Evolutionary conservation across 2,888 invertebrate species (phyloP).

Genomic region (Drosophila kuntzei): DNA sequence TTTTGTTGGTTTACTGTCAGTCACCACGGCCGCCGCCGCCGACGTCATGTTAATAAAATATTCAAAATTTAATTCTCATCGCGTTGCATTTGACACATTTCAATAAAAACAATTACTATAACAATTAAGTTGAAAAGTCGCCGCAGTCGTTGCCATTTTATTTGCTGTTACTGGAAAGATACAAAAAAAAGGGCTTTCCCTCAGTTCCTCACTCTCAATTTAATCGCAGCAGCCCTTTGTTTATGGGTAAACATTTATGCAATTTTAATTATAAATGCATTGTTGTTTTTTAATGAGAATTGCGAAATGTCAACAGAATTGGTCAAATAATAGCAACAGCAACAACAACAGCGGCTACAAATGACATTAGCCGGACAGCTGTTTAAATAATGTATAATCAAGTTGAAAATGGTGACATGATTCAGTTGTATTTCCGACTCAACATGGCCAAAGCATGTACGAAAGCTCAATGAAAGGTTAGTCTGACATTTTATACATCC

Average conservation of each 20-base stretch:
- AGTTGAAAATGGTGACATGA: conserved; percentile 36
- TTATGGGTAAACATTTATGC: conserved; percentile 56
- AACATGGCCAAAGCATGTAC: background rate
- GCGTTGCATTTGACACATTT: conserved; percentile 68
- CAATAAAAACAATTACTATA: conserved; percentile 66
- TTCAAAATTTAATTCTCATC: conserved; percentile 70
- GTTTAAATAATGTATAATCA: conserved; percentile 48
- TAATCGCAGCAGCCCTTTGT: conserved; percentile 11
- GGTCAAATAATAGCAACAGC: conserved; percentile 23
- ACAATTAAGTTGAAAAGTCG: conserved; percentile 64
- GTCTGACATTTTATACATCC: background rate
- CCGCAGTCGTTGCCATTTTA: conserved; percentile 40
- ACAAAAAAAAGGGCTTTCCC: conserved; percentile 6
- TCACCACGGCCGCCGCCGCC: conserved; percentile 12
- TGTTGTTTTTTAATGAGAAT: conserved; percentile 63
- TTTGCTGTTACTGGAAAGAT: conserved; percentile 47
- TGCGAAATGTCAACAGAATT: conserved; percentile 62
- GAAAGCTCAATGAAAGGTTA: conserved; percentile 17
- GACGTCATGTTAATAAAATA: conserved; percentile 56
- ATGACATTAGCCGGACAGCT: conserved; percentile 24
- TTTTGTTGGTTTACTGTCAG: conserved; percentile 31
- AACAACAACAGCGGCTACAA: conserved; percentile 10
- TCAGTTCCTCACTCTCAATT: background rate
- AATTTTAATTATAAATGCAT: conserved; percentile 69
- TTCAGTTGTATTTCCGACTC: conserved; percentile 26